Conservation (phyloP, 2,113 vertebrate genomes). For the Solenodon paradoxus region DNA sequence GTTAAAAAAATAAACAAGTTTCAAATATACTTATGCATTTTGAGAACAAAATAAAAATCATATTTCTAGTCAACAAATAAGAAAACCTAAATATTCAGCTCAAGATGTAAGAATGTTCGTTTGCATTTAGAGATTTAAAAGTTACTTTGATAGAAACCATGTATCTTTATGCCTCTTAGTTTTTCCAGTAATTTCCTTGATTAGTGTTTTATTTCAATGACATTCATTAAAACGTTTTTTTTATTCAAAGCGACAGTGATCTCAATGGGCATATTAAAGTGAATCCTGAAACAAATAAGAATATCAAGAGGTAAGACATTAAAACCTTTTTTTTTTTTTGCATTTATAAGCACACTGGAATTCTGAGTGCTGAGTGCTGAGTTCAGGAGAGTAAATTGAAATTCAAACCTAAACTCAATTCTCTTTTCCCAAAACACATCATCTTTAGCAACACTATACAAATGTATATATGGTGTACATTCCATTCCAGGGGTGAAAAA, state of each 20-base stretch:
- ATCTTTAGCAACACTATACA: background rate
- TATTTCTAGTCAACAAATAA: background rate
- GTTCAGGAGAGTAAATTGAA: background rate
- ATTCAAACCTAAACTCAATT: background rate
- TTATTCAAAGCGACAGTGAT: slow-evolving; percentile 68
- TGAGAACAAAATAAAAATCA: background rate
- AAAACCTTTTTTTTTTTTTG: background rate
- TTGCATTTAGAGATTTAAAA: slow-evolving; percentile 29
- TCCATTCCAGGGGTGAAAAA: background rate
- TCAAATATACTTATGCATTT: background rate
- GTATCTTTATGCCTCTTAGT: background rate
- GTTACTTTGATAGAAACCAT: background rate
- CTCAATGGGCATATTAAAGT: slow-evolving; percentile 37
- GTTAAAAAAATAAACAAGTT: background rate
- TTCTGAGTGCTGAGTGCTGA: background rate
- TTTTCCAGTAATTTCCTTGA: slow-evolving; percentile 22
- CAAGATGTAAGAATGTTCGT: background rate
- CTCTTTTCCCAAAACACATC: background rate
- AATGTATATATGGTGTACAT: background rate
- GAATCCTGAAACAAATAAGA: slow-evolving; percentile 57
- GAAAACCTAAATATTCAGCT: background rate
- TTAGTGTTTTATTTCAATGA: slow-evolving; percentile 2
- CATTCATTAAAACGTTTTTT: slow-evolving; percentile 37
- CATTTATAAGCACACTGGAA: background rate
- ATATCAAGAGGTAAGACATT: slow-evolving; percentile 55